A percentile compares a stretch with the other conserved stretches of the same genome.
Conservation (phyloP, 2,888 invertebrate genomes). For the Myopa tessellatipennis region DNA sequence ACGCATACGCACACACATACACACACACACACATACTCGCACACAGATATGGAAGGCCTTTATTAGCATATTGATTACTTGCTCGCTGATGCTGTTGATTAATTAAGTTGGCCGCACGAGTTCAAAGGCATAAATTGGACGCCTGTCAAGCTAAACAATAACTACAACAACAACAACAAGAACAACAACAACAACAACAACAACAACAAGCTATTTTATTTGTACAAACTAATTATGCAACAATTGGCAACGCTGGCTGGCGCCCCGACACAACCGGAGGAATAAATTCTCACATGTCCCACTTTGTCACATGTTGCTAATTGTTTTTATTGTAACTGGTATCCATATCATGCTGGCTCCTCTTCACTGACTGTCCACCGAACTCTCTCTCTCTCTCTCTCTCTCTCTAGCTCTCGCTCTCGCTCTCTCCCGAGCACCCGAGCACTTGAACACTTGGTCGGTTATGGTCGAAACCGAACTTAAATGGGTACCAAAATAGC, state of each 20-base stretch:
- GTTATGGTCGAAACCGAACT: background rate
- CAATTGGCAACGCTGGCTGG: background rate
- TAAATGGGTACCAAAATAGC: background rate
- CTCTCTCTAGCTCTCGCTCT: background rate
- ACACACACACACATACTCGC: conserved; percentile 11
- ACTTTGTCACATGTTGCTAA: conserved; percentile 22
- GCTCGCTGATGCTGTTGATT: background rate
- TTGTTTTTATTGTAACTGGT: conserved; percentile 14
- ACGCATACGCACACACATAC: no score
- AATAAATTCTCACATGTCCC: conserved; percentile 21
- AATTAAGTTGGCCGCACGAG: background rate
- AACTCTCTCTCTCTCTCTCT: background rate
- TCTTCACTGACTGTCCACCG: background rate
- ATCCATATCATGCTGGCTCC: background rate
- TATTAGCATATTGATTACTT: conserved; percentile 2
- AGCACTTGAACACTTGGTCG: background rate
- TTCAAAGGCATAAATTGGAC: conserved; percentile 5
- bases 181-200: conserved; percentile 3
- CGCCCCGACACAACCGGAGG: background rate
- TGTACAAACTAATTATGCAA: background rate
- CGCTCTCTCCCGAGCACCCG: background rate
- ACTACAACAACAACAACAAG: background rate
- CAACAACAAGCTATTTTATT: background rate
- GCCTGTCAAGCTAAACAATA: background rate
- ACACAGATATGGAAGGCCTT: conserved; percentile 1